These are phyloP conservation scores for Conus canariensis DNA, from an alignment of 2,888 invertebrate species.

Conservation along the genomic window DNA sequence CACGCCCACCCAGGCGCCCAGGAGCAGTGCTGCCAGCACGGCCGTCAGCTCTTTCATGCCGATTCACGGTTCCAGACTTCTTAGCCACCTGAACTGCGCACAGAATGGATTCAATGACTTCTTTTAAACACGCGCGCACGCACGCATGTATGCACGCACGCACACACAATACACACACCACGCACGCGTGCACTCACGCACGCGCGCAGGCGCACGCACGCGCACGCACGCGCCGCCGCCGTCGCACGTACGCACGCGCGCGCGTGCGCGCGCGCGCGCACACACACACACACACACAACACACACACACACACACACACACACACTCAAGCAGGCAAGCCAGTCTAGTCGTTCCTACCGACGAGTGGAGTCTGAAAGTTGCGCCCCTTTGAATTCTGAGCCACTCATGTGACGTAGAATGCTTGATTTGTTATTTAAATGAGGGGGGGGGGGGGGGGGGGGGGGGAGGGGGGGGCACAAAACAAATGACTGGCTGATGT, in stretches of 20 bases:
- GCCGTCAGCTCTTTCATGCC: background rate
- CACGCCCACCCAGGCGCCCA: too few species aligned
- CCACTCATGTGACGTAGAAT: too few species aligned
- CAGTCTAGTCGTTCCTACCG: too few species aligned
- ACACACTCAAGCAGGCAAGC: background rate
- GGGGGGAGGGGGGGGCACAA: too few species aligned
- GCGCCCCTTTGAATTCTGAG: too few species aligned
- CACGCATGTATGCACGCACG: background rate
- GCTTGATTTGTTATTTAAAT: too few species aligned
- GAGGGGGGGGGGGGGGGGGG: too few species aligned
- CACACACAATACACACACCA: background rate
- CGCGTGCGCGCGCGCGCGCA: background rate
- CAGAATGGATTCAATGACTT: too few species aligned
- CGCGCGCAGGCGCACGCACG: background rate
- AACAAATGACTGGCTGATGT: too few species aligned
- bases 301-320: background rate
- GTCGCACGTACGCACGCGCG: background rate
- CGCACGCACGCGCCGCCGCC: background rate
- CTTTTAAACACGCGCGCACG: background rate
- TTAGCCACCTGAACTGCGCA: too few species aligned
- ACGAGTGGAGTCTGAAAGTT: background rate
- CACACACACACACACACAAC: slow-evolving; percentile 2
- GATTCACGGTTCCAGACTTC: background rate
- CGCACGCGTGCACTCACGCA: background rate
- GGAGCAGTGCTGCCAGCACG: background rate